phyloP scores from a whole-genome alignment of 2,888 invertebrate species.

The Phaonia tiefii region DNA sequence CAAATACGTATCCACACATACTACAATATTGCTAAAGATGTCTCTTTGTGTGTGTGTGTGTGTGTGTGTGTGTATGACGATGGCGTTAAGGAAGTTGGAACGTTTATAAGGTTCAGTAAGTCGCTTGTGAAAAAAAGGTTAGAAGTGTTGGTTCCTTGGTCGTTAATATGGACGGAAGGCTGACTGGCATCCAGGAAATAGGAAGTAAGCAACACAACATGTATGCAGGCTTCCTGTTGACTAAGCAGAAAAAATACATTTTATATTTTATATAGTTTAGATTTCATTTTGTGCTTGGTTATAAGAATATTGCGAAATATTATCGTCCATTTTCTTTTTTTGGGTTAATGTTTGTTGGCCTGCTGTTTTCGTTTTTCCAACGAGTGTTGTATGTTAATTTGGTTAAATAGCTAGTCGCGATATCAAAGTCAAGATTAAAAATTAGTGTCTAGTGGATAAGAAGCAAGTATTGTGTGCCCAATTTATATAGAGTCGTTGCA shows the following conservation, averaged over 20 bases:
- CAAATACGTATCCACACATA: conserved; percentile 14
- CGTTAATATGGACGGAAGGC: conserved; percentile 33
- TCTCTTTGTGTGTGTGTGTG: background rate
- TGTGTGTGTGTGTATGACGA: background rate
- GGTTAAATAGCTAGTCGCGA: no score
- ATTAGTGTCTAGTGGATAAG: no score
- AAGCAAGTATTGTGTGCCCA: no score
- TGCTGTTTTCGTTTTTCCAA: no score
- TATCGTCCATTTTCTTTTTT: conserved; percentile 48
- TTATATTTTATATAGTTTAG: conserved; percentile 32
- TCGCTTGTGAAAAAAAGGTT: conserved; percentile 44
- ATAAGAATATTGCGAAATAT: conserved; percentile 1
- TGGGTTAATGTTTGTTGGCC: conserved; percentile 29
- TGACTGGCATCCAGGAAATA: conserved; percentile 26
- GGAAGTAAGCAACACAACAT: conserved; percentile 27
- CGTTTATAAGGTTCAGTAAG: conserved; percentile 11
- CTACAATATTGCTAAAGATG: background rate
- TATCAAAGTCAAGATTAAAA: no score
- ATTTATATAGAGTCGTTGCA: no score
- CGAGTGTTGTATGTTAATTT: background rate
- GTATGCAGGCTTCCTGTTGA: conserved; percentile 60
- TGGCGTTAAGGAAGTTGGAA: conserved; percentile 11
- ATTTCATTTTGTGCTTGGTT: conserved; percentile 17
- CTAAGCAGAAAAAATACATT: conserved; percentile 62
- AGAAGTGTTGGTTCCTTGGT: background rate